Percentiles rank a stretch among this genome's conserved stretches.
These are phyloP conservation scores for Nephrocerus scutellatus DNA, from an alignment of 2,888 invertebrate genomes.

Conservation along the genomic window DNA sequence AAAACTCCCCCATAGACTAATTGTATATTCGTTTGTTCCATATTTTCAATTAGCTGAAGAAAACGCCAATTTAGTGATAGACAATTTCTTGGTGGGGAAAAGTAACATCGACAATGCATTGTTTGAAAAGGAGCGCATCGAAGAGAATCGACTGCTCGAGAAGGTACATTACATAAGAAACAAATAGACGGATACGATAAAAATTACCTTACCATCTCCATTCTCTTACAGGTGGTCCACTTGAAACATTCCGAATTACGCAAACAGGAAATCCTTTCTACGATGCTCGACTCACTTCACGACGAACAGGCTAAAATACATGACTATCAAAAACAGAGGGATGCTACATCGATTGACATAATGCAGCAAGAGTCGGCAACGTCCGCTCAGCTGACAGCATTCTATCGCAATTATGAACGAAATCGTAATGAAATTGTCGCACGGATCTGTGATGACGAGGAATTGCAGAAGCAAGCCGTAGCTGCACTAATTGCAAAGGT, in stretches of 20 bases:
- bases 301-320: constrained; percentile 59
- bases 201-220: constrained; percentile 41
- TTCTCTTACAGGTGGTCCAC: constrained; percentile 28
- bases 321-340: constrained; percentile 55
- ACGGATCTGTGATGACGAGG: constrained; percentile 60
- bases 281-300: constrained; percentile 63
- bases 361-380: constrained; percentile 61
- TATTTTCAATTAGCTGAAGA: constrained; percentile 52
- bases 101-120: constrained; percentile 56
- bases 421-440: constrained; percentile 55
- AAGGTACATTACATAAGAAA: constrained; percentile 35
- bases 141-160: constrained; percentile 60
- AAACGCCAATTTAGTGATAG: constrained; percentile 59
- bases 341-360: constrained; percentile 54
- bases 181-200: neutral
- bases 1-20: too few relatives aligned
- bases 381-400: constrained; percentile 53
- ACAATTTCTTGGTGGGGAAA: constrained; percentile 57
- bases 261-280: constrained; percentile 61
- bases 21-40: too few relatives aligned
- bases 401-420: constrained; percentile 58
- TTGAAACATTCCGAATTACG: constrained; percentile 50
- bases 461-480: constrained; percentile 66
- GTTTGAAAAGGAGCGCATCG: constrained; percentile 59
- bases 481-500: constrained; percentile 64